Evolutionary conservation across 1,140 invertebrate species (phyloP), one percentile per base, ranked within the genome.

Genomic region (Campoletis sonorensis): DNA sequence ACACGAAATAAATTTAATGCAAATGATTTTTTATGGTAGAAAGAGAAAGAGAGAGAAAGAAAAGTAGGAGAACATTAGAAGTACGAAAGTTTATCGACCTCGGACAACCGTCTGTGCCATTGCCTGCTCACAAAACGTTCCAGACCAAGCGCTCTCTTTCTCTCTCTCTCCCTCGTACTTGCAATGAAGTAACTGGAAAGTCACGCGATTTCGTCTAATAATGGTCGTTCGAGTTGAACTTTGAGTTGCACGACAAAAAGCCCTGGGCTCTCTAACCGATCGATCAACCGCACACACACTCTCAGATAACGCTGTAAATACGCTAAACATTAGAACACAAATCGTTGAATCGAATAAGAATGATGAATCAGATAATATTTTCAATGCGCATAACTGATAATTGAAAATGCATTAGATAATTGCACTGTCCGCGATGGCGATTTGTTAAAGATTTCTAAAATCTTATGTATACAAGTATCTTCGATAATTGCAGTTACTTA

Each of bases 41-140:
- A 21, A 54, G 51, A n/a, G 51, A 54, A 21, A 54, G 16, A 18
- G 51, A 54, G 18, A 54, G 18, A 54, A 21, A 54, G 51, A 45
- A 45, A 45, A 45, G 40, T 45, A 70, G n/a, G 33, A 23, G 40
- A 78, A 80, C 64, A 23, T 64, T n/a, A 51, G 61, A 37, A 40
- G 40, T 30, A 76, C 61, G 73, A 80, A 72, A 64, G 82, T 83
- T 83, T 83, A 81, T 83, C 82, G 82, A 83, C 82, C 82, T 78
- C 68, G 45, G 61, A 64, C 61, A 83, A 68, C 30, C 54, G 21
- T 54, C 67, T 68, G 78, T 54, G 70, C 79, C 79, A 83, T 83
- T 80, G 79, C 79, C 82, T 73, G 82, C 76, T 81, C 81, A 83
- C 82, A 81, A 83, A 83, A 81, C 76, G 79, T 83, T 83, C 72